Evolutionary conservation across 2,113 vertebrate species (phyloP).

Genomic region (Melanerpes aurifrons): DNA sequence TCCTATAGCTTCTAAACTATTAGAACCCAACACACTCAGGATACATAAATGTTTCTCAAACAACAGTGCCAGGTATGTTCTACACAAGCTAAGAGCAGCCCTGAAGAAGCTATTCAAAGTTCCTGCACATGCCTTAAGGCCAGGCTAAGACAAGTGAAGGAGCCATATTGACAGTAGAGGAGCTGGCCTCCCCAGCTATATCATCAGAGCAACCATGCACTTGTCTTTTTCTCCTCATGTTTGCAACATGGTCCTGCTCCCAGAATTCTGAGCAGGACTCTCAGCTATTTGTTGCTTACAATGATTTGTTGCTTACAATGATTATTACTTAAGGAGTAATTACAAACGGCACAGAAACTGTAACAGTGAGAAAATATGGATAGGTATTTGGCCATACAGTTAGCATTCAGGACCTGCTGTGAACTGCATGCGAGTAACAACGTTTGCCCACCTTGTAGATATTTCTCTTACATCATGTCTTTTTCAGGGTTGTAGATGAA

Average conservation of each 20-base stretch:
- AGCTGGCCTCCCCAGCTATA: neutral
- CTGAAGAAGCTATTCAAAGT: neutral
- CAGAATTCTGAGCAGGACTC: neutral
- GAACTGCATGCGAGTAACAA: neutral
- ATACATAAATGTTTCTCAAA: neutral
- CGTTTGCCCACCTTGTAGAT: neutral
- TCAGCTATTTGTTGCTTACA: conserved; percentile 10
- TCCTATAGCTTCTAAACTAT: neutral
- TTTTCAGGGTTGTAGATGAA: neutral
- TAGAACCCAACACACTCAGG: neutral
- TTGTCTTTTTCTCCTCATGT: conserved; percentile 23
- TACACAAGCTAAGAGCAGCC: neutral
- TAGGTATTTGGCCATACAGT: neutral
- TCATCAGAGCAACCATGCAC: fast-evolving
- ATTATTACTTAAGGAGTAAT: conserved; percentile 17
- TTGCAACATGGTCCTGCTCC: neutral
- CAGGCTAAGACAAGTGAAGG: neutral
- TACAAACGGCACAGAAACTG: neutral
- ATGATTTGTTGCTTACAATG: neutral
- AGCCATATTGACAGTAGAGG: neutral
- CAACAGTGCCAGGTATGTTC: neutral
- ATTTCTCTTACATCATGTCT: neutral
- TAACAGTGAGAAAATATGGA: neutral
- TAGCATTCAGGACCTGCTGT: neutral
- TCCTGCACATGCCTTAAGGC: neutral